phyloP scores from a whole-genome alignment of 1,140 invertebrate species.

The Papilio xuthus region DNA sequence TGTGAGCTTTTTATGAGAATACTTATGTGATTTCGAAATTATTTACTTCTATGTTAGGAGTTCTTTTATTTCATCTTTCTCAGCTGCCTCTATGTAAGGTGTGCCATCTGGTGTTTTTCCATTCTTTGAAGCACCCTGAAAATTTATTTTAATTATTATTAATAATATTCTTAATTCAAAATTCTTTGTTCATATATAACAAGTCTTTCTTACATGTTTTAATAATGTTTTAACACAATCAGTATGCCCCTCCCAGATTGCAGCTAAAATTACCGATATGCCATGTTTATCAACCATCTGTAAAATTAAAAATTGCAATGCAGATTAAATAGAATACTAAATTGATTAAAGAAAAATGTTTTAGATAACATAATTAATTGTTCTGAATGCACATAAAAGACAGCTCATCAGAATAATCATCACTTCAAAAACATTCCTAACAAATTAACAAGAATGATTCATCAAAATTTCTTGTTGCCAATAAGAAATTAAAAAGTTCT shows the following conservation, averaged over 20 bases:
- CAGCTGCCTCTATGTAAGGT: constrained; percentile 93
- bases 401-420: background rate
- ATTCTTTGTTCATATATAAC: constrained; percentile 27
- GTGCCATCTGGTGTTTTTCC: constrained; percentile 93
- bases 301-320: constrained; percentile 39
- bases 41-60: constrained; percentile 69
- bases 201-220: constrained; percentile 86
- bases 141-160: constrained; percentile 38
- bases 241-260: constrained; percentile 98
- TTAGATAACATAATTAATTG: background rate
- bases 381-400: background rate
- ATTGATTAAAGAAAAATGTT: background rate
- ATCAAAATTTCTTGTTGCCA: constrained; percentile 4
- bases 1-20: constrained; percentile 56
- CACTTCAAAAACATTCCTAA: background rate
- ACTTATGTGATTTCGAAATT: constrained; percentile 46
- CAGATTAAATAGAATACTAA: background rate
- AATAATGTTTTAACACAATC: constrained; percentile 94
- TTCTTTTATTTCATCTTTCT: constrained; percentile 95
- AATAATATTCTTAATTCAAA: background rate
- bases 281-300: constrained; percentile 96
- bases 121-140: constrained; percentile 91
- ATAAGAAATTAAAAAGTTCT: background rate
- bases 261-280: constrained; percentile 94
- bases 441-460: constrained; percentile 4